phyloP scores from a whole-genome alignment of 2,888 invertebrate genomes.

The Drosophila nr. perissopoda region DNA sequence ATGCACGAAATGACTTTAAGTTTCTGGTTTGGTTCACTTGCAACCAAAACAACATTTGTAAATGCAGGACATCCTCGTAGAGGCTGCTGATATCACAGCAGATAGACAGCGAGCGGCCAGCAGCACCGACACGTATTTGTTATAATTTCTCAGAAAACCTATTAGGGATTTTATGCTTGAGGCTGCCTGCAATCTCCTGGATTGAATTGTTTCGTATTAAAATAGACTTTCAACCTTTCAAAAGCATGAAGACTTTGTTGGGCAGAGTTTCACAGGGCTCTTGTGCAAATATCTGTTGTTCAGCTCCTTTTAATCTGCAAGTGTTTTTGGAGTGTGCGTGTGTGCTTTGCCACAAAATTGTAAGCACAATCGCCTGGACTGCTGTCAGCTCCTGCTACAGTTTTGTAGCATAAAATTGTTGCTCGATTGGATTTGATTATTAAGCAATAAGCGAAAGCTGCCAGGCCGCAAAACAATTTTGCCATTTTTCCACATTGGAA shows the following conservation, averaged over 20 bases:
- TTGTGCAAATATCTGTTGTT: conserved; percentile 11
- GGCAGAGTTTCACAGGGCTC: conserved; percentile 2
- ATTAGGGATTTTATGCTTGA: conserved; percentile 42
- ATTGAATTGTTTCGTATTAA: conserved; percentile 22
- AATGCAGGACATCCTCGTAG: conserved; percentile 38
- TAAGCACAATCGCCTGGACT: conserved; percentile 16
- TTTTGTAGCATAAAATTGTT: conserved; percentile 47
- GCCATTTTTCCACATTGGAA: conserved; percentile 39
- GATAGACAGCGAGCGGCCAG: too few species aligned
- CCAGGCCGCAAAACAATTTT: conserved; percentile 46
- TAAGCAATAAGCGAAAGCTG: conserved; percentile 58
- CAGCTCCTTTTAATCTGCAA: conserved; percentile 18
- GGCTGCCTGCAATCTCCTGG: conserved; percentile 11
- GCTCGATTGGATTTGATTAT: conserved; percentile 66
- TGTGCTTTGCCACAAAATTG: conserved; percentile 33
- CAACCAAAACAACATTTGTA: conserved; percentile 42
- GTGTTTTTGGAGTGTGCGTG: conserved; percentile 5
- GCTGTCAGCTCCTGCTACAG: conserved; percentile 14
- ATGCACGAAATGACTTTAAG: conserved; percentile 54
- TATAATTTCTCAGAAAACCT: conserved; percentile 40
- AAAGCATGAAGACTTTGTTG: conserved; percentile 3
- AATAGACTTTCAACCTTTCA: conserved; percentile 1
- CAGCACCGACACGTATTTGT: not conserved
- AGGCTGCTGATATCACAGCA: conserved; percentile 2
- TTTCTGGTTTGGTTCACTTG: conserved; percentile 27